Evolutionary conservation across 2,888 invertebrate species (phyloP), one percentile per base, ranked within the genome.

Genomic region (Pemphredon lugubris): DNA sequence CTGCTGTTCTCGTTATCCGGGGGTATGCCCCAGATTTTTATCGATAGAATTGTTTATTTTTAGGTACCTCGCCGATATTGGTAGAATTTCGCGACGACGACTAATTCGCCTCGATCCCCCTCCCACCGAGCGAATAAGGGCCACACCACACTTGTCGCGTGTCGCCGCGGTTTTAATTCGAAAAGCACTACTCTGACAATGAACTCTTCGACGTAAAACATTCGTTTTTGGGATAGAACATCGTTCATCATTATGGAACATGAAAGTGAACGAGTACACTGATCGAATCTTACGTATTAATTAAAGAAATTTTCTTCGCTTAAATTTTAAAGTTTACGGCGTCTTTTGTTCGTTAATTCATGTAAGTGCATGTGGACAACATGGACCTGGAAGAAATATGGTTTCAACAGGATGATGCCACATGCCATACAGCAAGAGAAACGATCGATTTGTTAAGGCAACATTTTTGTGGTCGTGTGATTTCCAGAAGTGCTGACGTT

Each of bases 41-140:
- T 79, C 79, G 79, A 73, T 63, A 44, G 67, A 59, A 65, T 47
- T 45, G 65, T 70, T 76, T 79, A 79, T 79, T 79, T 79, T 79
- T 79, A 79, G 79, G 59, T 61, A n/a, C n/a, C 45, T 44, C 59
- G 44, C 39, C 61, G 59, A 65, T 70, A 65, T 71, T 13, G 66
- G 51, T 44, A 54, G 44, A 54, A 42, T 66, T 59, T 58, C 61
- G 61, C 70, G 70, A 66, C 65, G 55, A 45, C 58, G 32, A 65
- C 54, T 51, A 48, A 60, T 44, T 53, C 53, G 11, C 14, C 11
- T 30, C 7, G n/a, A 5, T n/a, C 16, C 2, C 21, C 9, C 9
- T 18, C 21, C 18, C n/a, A 44, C 20, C n/a, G n/a, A n/a, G n/a
- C n/a, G n/a, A n/a, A n/a, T n/a, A n/a, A n/a, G n/a, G n/a, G n/a